Conservation (phyloP, 2,113 vertebrate genomes). For the Quiscalus mexicanus region DNA sequence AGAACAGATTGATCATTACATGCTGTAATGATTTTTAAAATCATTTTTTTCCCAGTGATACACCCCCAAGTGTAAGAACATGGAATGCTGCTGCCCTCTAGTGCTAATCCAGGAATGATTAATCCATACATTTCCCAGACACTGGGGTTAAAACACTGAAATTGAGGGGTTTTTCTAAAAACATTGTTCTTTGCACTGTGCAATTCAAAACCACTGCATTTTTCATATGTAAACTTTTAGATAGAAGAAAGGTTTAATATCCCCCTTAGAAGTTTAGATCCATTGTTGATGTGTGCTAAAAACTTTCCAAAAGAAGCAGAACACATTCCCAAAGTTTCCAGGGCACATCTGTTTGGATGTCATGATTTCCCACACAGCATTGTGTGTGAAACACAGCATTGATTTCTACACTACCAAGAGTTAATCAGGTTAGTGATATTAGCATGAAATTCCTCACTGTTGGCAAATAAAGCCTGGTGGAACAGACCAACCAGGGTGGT, state of each 20-base stretch:
- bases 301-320: background rate
- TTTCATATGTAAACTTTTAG: background rate
- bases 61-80: fast-evolving
- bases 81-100: conserved; percentile 35
- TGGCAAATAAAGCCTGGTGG: background rate
- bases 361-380: background rate
- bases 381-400: background rate
- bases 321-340: background rate
- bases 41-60: background rate
- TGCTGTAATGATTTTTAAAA: background rate
- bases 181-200: background rate
- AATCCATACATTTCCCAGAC: background rate
- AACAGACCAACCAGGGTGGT: background rate
- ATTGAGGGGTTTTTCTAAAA: background rate
- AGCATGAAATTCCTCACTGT: background rate
- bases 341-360: background rate
- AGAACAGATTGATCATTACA: background rate
- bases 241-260: background rate
- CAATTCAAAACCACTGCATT: background rate
- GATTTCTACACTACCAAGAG: background rate
- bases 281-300: background rate
- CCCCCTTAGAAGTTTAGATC: background rate
- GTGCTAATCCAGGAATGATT: background rate
- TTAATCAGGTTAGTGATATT: background rate
- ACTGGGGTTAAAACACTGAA: background rate